Base-by-base conservation (phyloP, 30 jellyfish, hydroid and myxozoan species). In the Calvadosia cruxmelitensis region DNA sequence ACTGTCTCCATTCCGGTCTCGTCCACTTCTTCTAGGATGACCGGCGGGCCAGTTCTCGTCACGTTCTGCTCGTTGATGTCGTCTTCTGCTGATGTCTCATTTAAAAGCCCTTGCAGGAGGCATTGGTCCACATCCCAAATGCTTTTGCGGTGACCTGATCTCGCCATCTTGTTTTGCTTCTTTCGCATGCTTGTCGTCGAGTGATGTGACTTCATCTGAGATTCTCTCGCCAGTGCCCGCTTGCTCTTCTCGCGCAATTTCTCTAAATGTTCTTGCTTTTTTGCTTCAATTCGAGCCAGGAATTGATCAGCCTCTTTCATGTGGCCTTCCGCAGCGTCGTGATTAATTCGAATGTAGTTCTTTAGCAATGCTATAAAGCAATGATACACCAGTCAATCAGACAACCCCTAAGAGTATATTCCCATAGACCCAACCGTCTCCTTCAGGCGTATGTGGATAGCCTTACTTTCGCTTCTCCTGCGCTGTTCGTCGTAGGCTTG, bases 251-350 rank as follows among this genome's bases (percentile, higher is more conserved):
- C 83, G 0, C 82, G 70, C 94, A 84, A 82, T 52, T 50, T 42
- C 57, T n/a, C 48, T 31, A 82, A 42, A 52, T 74, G 85, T 2
- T 78, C 73, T 49, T 80, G 84, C 49, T 89, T 89, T 66, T 72
- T 79, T 33, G 30, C 74, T 64, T 89, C 93, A 15, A 78, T 72
- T 66, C 48, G 78, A 31, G 53, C 57, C 68, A 81, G 36, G 48
- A 70, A 81, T n/a, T 31, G 23, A 64, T 80, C 75, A 34, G 98
- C 95, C 51, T 76, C 83, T 50, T 76, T 78, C 80, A 89, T 49
- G 35, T 89, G 83, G 34, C 68, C 73, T 30, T 26, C 2, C 15
- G 98, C 93, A 5, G 50, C 63, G 34, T 75, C 78, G 24, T 81
- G 78, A 67, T 89, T 81, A 49, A 24, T 68, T 35, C 65, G 75